Evolutionary conservation across 2,797 vertebrate genomes (phyloP), one percentile per base, ranked within the genome.

Genomic region (Botia kubotai): DNA sequence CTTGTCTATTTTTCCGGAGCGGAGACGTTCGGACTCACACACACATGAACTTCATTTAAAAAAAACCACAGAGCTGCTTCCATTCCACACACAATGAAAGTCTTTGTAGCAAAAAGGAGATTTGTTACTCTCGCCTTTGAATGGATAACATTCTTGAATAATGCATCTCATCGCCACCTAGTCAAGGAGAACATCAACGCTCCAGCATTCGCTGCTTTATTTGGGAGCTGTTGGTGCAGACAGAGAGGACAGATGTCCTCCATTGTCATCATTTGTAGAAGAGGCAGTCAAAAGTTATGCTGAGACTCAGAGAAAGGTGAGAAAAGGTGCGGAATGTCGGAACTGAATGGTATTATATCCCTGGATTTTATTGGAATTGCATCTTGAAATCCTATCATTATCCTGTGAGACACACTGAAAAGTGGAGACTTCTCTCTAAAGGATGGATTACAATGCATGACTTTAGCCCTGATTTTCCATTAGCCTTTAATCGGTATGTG

Each of bases 121-220:
- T 83, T 36, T 67, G 68, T 55, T 65, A 75, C 79, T 82, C 77
- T 52, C 55, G 75, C 68, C 81, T 89, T 85, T 85, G 79, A 88
- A 87, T 87, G 43, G 70, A 60, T 74, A 81, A 79, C 82, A 82
- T 86, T 77, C 86, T 85, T 89, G 85, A 91, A 89, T 89, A 89
- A 90, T 87, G 75, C 78, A 75, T 86, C 79, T 70, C 21, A 70
- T 86, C 66, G 43, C 71, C 6, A 26, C 81, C 79, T 77, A 86
- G 83, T 60, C 78, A 14, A 82, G 69, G 73, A 83, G 80, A 82
- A 69, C 81, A 63, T 73, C 65, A 16, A 71, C 75, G 26, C 39
- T 43, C 48, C 39, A 23, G 13, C 12, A 36, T 62, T 39, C 29
- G 13, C 19, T 8, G 62, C 60, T 66, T n/a, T 17, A 68, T 68